A percentile compares a stretch with the other conserved stretches of the same genome.
These are phyloP conservation scores for Ophiothrix spiculata DNA, from an alignment of 35 echinoderm and acorn worm species.

Conservation along the genomic window DNA sequence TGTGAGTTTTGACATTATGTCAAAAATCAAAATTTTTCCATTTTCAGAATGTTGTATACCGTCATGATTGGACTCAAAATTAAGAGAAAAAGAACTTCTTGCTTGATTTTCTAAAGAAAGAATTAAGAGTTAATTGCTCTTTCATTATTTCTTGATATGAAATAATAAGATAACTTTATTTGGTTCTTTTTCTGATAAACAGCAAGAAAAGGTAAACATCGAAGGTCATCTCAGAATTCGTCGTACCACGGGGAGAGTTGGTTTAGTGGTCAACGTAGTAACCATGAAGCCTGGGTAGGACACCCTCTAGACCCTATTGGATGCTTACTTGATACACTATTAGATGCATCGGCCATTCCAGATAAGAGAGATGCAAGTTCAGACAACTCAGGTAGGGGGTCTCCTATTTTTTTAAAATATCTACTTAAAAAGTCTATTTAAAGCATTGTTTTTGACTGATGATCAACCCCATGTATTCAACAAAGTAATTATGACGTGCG, in stretches of 20 bases:
- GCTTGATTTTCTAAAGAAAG: no score
- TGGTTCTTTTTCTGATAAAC: not conserved
- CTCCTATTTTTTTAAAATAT: no score
- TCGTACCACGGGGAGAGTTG: conserved; percentile 53
- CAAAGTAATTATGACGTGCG: no score
- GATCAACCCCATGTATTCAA: no score
- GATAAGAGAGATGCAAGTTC: conserved; percentile 10
- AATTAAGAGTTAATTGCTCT: not conserved
- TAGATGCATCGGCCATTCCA: conserved; percentile 64
- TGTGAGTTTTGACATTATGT: no score
- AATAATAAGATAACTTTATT: not conserved
- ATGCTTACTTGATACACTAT: conserved; percentile 77
- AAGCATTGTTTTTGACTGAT: no score
- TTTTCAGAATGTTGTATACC: no score
- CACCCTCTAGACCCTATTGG: conserved; percentile 95
- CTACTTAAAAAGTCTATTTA: no score
- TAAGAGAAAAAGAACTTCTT: no score
- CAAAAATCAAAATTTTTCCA: no score
- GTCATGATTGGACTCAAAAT: no score
- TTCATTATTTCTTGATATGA: not conserved
- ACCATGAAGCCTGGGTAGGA: conserved; percentile 86
- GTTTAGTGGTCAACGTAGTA: not conserved
- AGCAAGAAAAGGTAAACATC: conserved; percentile 73
- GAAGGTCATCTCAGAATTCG: conserved; percentile 69
- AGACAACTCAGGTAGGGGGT: conserved; percentile 12